Evolutionary conservation across 2,797 vertebrate genomes (phyloP), one percentile per base, ranked within the genome.

Genomic region (Orientallactaga sibirica): DNA sequence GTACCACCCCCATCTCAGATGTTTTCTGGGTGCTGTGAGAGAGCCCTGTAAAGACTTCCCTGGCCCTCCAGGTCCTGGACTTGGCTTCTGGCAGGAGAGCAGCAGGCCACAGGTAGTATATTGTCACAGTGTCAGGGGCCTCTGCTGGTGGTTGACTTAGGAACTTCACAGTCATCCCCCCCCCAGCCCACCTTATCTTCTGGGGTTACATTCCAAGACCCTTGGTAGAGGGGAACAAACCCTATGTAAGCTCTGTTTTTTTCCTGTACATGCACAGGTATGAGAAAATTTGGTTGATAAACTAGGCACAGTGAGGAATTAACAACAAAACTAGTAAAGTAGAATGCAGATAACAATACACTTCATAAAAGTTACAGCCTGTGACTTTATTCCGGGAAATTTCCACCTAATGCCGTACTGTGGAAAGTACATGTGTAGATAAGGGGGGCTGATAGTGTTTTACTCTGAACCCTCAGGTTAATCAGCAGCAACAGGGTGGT

Each of bases 371-470:
- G 64, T 89, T 89, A 78, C 76, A 68, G 37, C 37, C 25, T 37
- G 37, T 8, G 37, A 62, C 37, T 70, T 66, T 77, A 68, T 93
- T 83, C 75, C 85, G 82, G 85, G 78, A 76, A 83, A 24, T 62
- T 88, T 62, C 79, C 74, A 25, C 2, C 14, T 25, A n/a, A 7
- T 84, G 41, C 64, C 14, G 16, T 78, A 58, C 55, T 5, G 29
- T 15, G 12, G 11, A n/a, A 64, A 83, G 74, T 19, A 19, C 43
- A 70, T 22, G 58, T 58, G 19, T 7, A n/a, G 64, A 27, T 83
- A 67, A 67, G 27, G 27, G 14, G 2, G n/a, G 43, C 19, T 7
- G 33, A 10, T 14, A 15, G 73, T 25, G 6, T 15, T 67, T 71
- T 68, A 20, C 33, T 85, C 1, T 20, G 27, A 33, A 66, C 29